Evolutionary conservation across 2,888 invertebrate species (phyloP).

Genomic region (Netelia fuscicornis): DNA sequence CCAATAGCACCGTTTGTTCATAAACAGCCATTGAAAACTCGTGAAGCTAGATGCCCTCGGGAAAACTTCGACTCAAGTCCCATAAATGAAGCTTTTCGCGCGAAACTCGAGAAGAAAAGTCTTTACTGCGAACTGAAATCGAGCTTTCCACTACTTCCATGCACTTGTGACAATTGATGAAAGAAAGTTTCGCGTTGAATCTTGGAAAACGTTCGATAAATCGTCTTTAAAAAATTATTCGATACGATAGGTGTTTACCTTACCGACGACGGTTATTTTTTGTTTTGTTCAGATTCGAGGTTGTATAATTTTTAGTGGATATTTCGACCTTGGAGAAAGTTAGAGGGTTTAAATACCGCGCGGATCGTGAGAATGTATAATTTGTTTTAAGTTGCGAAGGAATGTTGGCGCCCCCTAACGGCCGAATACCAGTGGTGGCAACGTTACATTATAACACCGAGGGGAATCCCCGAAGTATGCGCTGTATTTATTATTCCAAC

Average conservation of each 20-base stretch:
- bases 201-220: neutral
- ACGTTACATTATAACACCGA: neutral
- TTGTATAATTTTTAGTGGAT: neutral
- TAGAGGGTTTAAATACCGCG: too few relatives aligned
- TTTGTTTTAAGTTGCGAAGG: too few relatives aligned
- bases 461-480: too few relatives aligned
- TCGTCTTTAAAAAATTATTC: neutral
- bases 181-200: neutral
- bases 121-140: neutral
- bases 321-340: neutral
- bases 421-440: neutral
- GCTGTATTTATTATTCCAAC: too few relatives aligned
- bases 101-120: conserved; percentile 25
- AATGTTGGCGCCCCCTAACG: too few relatives aligned
- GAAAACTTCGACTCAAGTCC: conserved; percentile 71
- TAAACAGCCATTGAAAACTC: conserved; percentile 70
- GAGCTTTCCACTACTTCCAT: neutral
- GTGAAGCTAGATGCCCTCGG: conserved; percentile 12
- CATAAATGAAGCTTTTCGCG: conserved; percentile 67
- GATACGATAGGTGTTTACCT: neutral
- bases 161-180: neutral
- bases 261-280: too few relatives aligned
- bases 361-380: too few relatives aligned
- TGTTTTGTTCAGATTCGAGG: neutral
- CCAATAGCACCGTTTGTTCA: conserved; percentile 13